Evolutionary conservation across 2,797 vertebrate species (phyloP).

Genomic region (Takifugu rubripes): DNA sequence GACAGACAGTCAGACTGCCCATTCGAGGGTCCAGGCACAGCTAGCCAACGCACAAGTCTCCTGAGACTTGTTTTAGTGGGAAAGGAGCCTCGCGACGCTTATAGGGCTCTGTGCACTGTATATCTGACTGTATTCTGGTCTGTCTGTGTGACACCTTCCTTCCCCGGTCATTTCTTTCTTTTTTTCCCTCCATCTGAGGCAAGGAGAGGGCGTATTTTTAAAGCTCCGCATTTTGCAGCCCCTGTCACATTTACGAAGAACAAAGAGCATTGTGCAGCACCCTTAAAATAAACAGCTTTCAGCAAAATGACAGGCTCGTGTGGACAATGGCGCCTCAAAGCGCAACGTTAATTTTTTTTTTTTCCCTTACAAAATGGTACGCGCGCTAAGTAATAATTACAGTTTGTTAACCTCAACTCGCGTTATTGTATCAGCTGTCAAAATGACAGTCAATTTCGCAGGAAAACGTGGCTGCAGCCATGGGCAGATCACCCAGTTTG

Average conservation of each 20-base stretch:
- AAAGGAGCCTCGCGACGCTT: slow-evolving; percentile 65
- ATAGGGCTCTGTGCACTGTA: slow-evolving; percentile 44
- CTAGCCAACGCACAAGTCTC: slow-evolving; percentile 66
- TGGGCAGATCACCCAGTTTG: slow-evolving; percentile 53
- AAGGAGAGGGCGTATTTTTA: slow-evolving; percentile 21
- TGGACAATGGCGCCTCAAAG: slow-evolving; percentile 17
- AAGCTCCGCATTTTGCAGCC: slow-evolving; percentile 13
- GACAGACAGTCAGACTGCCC: slow-evolving; percentile 68
- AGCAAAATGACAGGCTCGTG: slow-evolving; percentile 15
- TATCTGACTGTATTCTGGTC: slow-evolving; percentile 41
- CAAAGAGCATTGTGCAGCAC: slow-evolving; percentile 2
- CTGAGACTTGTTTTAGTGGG: slow-evolving; percentile 59
- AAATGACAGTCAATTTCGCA: slow-evolving; percentile 44
- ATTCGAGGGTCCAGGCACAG: slow-evolving; percentile 55
- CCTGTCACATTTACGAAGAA: slow-evolving; percentile 13
- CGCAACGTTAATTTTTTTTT: background rate
- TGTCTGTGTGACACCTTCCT: slow-evolving; percentile 56
- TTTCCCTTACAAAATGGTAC: slow-evolving; percentile 17
- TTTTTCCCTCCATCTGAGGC: slow-evolving; percentile 57
- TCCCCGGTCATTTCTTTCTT: slow-evolving; percentile 43
- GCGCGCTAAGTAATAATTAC: slow-evolving; percentile 34
- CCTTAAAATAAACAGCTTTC: slow-evolving; percentile 13
- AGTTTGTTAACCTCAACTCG: slow-evolving; percentile 38
- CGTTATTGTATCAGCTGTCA: slow-evolving; percentile 33
- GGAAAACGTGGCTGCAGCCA: slow-evolving; percentile 42